These are phyloP conservation scores for Tragelaphus strepsiceros DNA, from an alignment of 2,113 vertebrate species.

Conservation along the genomic window DNA sequence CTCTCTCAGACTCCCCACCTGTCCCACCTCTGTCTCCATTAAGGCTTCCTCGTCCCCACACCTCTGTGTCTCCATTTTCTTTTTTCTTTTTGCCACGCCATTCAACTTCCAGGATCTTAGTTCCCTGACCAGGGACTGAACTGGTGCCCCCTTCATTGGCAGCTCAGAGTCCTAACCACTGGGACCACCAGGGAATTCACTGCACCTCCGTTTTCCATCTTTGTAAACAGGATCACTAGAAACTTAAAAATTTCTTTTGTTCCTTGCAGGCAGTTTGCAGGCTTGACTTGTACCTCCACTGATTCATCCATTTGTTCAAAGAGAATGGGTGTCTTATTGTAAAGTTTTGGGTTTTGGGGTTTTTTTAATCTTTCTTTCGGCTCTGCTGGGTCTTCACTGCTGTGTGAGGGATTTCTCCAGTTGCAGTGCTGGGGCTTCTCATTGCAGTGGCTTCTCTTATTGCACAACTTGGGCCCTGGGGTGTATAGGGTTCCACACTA, in stretches of 20 bases:
- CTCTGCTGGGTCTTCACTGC: neutral
- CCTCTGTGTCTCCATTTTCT: neutral
- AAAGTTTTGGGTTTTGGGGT: neutral
- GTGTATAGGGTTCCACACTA: neutral
- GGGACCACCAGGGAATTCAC: neutral
- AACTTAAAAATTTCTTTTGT: neutral
- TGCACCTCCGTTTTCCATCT: neutral
- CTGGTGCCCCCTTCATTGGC: neutral
- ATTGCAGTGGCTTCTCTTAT: neutral
- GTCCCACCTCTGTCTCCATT: neutral
- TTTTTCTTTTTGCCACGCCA: neutral
- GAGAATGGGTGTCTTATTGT: neutral
- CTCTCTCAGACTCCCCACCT: neutral
- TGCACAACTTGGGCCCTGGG: neutral
- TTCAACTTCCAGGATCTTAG: neutral
- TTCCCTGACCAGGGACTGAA: neutral
- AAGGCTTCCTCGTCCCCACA: neutral
- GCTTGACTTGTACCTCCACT: neutral
- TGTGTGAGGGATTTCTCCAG: fast-evolving
- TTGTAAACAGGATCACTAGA: neutral
- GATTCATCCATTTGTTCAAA: neutral
- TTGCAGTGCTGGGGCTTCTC: neutral
- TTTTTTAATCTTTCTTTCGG: neutral
- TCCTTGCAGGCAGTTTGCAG: neutral
- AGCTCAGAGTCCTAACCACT: neutral